A percentile compares a stretch with the other conserved stretches of the same genome.
These are phyloP conservation scores for Plutomurus gul DNA, from an alignment of 1,140 invertebrate genomes.

Conservation along the genomic window DNA sequence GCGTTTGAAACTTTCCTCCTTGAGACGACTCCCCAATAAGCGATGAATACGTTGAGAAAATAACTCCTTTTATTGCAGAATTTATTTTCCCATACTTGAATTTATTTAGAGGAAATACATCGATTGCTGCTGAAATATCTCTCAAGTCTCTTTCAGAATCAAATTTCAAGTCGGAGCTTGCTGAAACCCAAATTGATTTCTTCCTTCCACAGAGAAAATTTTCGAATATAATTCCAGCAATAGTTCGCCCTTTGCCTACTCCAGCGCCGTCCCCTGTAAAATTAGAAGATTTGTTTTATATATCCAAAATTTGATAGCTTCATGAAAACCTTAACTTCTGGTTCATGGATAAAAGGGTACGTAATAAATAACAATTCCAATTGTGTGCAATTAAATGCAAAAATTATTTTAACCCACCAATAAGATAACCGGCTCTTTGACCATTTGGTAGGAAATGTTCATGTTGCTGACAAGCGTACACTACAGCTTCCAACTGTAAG, in stretches of 20 bases:
- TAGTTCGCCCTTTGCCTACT: constrained; percentile 98
- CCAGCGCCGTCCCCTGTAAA: constrained; percentile 91
- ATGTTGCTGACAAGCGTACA: constrained; percentile 95
- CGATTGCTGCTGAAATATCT: constrained; percentile 96
- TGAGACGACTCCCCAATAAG: constrained; percentile 95
- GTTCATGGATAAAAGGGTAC: too few species aligned
- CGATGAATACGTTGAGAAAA: constrained; percentile 97
- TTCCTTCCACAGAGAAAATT: constrained; percentile 93
- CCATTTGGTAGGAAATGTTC: constrained; percentile 88
- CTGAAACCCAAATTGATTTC: constrained; percentile 95
- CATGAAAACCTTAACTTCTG: too few species aligned
- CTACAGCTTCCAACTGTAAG: constrained; percentile 94
- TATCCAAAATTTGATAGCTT: too few species aligned
- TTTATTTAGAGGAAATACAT: constrained; percentile 89
- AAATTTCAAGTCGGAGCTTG: constrained; percentile 97
- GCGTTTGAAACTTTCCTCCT: constrained; percentile 87
- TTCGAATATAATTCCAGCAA: constrained; percentile 97
- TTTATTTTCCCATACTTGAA: constrained; percentile 94
- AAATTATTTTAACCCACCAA: constrained; percentile 67
- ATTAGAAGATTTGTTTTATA: too few species aligned
- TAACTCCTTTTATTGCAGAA: constrained; percentile 82
- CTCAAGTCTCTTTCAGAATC: constrained; percentile 95
- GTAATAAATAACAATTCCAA: too few species aligned
- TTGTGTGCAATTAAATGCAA: too few species aligned
- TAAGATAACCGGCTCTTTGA: constrained; percentile 90